Evolutionary conservation across 2,797 vertebrate species (phyloP).

Genomic region (Sebastes oblongus): DNA sequence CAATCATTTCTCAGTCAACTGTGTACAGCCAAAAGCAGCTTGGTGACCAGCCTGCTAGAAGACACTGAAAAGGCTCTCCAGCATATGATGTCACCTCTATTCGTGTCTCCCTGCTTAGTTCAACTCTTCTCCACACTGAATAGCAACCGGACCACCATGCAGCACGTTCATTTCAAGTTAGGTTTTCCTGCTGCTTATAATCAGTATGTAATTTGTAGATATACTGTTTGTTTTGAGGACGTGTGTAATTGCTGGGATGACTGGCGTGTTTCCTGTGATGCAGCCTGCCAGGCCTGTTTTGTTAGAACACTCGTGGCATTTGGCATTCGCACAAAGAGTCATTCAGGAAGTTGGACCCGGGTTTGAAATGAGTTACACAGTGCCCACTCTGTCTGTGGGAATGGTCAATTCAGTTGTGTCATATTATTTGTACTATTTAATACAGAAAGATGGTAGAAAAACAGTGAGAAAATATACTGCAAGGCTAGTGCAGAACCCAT

Average conservation of each 20-base stretch:
- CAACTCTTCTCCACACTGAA: slow-evolving; percentile 15
- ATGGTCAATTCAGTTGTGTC: not conserved
- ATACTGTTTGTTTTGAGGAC: slow-evolving; percentile 32
- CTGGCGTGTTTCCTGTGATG: slow-evolving; percentile 43
- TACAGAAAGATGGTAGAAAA: not conserved
- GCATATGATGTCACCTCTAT: slow-evolving; percentile 59
- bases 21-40: slow-evolving; percentile 55
- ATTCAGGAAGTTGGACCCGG: slow-evolving; percentile 51
- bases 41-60: slow-evolving; percentile 40
- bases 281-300: slow-evolving; percentile 42
- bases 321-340: slow-evolving; percentile 61
- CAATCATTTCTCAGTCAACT: slow-evolving; percentile 29
- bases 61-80: slow-evolving; percentile 41
- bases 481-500: not conserved
- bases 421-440: not conserved
- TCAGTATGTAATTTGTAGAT: slow-evolving; percentile 36
- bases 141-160: slow-evolving; percentile 17
- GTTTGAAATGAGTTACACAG: slow-evolving; percentile 33
- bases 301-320: slow-evolving; percentile 44
- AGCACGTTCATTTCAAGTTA: slow-evolving; percentile 3
- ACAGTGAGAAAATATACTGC: not conserved
- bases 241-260: slow-evolving; percentile 40
- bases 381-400: slow-evolving; percentile 35
- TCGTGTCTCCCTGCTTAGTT: slow-evolving; percentile 37
- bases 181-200: not conserved